Conservation (phyloP, 2,797 vertebrate genomes). For the Manis pentadactyla region DNA sequence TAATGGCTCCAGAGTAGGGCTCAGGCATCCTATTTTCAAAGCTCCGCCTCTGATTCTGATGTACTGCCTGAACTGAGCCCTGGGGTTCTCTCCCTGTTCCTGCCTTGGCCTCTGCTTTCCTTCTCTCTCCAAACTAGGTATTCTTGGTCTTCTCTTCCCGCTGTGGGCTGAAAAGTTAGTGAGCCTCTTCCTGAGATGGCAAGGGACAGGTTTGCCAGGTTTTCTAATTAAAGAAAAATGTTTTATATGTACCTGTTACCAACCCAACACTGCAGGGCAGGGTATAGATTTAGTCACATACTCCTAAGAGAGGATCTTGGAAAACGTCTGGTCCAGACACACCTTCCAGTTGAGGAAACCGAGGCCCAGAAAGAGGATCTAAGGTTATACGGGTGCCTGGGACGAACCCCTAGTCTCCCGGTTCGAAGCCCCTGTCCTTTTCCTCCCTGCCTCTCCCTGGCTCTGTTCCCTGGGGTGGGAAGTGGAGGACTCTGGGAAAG, state of each 20-base stretch:
- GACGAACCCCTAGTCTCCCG: not conserved
- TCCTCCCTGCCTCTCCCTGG: not conserved
- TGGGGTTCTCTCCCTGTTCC: accelerated
- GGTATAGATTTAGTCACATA: not conserved
- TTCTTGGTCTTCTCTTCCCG: not conserved
- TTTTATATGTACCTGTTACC: not conserved
- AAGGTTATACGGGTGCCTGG: not conserved
- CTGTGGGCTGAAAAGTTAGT: not conserved
- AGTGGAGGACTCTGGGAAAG: not conserved
- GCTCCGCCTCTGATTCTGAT: not conserved
- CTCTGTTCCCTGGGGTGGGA: not conserved
- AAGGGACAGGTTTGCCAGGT: not conserved
- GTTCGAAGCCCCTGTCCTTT: not conserved
- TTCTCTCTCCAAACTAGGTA: too few relatives aligned
- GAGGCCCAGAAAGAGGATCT: not conserved
- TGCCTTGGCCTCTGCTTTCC: not conserved
- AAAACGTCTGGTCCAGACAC: not conserved
- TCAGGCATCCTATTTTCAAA: not conserved
- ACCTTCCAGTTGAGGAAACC: not conserved
- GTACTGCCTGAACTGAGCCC: not conserved
- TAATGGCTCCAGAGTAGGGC: not conserved
- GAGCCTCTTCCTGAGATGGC: not conserved
- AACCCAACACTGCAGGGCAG: not conserved
- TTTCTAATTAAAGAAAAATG: not conserved
- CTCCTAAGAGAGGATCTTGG: not conserved